Evolutionary conservation across 2,888 invertebrate species (phyloP).

Genomic region (Synanthedon myopaeformis): DNA sequence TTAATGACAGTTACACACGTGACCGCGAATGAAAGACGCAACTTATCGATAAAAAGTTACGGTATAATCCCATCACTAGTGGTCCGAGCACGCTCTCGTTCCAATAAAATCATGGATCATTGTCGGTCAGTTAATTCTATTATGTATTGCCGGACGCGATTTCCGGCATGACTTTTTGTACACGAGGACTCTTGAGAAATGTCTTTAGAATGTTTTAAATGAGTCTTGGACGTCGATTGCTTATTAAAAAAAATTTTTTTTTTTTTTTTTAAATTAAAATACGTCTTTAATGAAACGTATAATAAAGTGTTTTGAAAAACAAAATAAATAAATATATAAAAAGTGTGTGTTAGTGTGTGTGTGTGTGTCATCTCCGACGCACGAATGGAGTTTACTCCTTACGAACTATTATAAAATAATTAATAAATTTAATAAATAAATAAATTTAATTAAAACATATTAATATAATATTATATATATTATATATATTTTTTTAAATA

Average conservation of each 20-base stretch:
- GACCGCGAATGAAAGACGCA: neutral
- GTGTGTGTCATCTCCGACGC: too few relatives aligned
- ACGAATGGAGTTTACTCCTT: too few relatives aligned
- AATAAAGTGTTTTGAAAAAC: too few relatives aligned
- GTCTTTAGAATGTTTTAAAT: neutral
- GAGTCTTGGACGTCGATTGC: neutral
- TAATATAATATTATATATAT: too few relatives aligned
- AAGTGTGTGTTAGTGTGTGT: too few relatives aligned
- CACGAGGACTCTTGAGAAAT: neutral
- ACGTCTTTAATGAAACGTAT: too few relatives aligned
- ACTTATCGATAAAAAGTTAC: slow-evolving; percentile 11
- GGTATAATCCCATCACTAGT: slow-evolving; percentile 4
- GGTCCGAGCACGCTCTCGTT: neutral
- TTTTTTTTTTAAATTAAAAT: too few relatives aligned
- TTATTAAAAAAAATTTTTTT: neutral
- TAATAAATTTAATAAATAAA: too few relatives aligned
- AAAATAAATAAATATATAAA: too few relatives aligned
- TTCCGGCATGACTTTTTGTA: neutral
- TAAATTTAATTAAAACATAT: too few relatives aligned
- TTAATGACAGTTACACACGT: neutral
- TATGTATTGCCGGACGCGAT: slow-evolving; percentile 4
- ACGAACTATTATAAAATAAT: too few relatives aligned
- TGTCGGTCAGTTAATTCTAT: slow-evolving; percentile 22
- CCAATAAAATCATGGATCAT: slow-evolving; percentile 10
- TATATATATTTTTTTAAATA: too few relatives aligned